Percentiles rank a stretch among this genome's conserved stretches.
Evolutionary conservation across 2,113 vertebrate genomes (phyloP).

Genomic region (Pipra filicauda): DNA sequence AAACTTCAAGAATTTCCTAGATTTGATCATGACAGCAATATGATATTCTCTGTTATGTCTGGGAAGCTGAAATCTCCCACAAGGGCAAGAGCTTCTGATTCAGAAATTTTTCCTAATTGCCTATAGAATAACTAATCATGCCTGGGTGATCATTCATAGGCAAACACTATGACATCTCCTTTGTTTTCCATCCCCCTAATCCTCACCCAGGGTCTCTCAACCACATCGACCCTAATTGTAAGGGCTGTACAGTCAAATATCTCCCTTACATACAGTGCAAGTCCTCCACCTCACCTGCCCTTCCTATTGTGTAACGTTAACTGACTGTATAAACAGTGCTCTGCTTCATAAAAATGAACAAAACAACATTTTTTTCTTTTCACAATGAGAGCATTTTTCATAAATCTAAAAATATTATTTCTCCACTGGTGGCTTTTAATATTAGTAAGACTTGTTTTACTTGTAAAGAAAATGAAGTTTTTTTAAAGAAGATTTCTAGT

Average conservation of each 20-base stretch:
- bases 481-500: not conserved
- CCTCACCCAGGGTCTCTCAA: not conserved
- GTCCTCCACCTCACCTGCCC: not conserved
- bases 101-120: not conserved
- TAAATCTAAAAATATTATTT: not conserved
- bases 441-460: not conserved
- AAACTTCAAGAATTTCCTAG: not conserved
- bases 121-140: not conserved
- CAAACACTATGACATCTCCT: not conserved
- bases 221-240: not conserved
- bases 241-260: not conserved
- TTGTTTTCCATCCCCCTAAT: not conserved
- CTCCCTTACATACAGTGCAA: not conserved
- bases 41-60: not conserved
- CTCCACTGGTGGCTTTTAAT: not conserved
- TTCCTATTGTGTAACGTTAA: not conserved
- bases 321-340: not conserved
- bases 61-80: not conserved
- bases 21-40: not conserved
- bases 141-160: fast-evolving
- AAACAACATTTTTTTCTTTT: not conserved
- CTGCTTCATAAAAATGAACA: not conserved
- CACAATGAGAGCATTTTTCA: not conserved
- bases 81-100: not conserved
- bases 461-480: not conserved